Evolutionary conservation across 2,888 invertebrate species (phyloP), one percentile per base, ranked within the genome.

Genomic region (Acanthococcus lagerstroemiae): DNA sequence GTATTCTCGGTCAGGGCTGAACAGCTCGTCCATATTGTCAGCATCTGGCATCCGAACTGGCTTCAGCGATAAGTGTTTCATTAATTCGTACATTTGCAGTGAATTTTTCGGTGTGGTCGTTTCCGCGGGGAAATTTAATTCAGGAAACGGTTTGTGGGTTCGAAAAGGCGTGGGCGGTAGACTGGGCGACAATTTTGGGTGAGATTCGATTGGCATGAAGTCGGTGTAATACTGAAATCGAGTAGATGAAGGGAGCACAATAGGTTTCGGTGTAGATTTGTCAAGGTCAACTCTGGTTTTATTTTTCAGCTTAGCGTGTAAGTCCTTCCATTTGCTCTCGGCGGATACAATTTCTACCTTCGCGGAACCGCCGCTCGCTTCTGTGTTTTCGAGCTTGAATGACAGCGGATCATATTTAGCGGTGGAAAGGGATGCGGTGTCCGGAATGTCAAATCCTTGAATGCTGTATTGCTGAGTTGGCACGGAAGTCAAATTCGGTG

Each of bases 51-150:
- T 19, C 46, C 45, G 58, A 26, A 58, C 19, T 7, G 58, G 46
- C 25, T 58, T 58, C 17, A 58, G 46, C 6, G 58, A 65, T 17
- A 65, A 19, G 4, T 52, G 6, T 25, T 65, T 65, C 21, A 52
- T 65, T 17, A 65, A 54, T 25, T 65, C 65, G 22, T 52, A 25
- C 4, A 52, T 44, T 25, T 65, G n/a, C n/a, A n/a, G n/a, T n/a
- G n/a, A n/a, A n/a, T n/a, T n/a, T n/a, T n/a, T n/a, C n/a, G n/a
- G n/a, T n/a, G n/a, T n/a, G n/a, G n/a, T n/a, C n/a, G n/a, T n/a
- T n/a, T n/a, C n/a, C n/a, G n/a, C n/a, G n/a, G n/a, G n/a, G n/a
- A n/a, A n/a, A n/a, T n/a, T n/a, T n/a, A n/a, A n/a, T n/a, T n/a
- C n/a, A n/a, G n/a, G n/a, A n/a, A n/a, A n/a, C n/a, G n/a, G n/a